Evolutionary conservation across 2,888 invertebrate genomes (phyloP), one percentile per base, ranked within the genome.

Genomic region (Meliscaeva auricollis): DNA sequence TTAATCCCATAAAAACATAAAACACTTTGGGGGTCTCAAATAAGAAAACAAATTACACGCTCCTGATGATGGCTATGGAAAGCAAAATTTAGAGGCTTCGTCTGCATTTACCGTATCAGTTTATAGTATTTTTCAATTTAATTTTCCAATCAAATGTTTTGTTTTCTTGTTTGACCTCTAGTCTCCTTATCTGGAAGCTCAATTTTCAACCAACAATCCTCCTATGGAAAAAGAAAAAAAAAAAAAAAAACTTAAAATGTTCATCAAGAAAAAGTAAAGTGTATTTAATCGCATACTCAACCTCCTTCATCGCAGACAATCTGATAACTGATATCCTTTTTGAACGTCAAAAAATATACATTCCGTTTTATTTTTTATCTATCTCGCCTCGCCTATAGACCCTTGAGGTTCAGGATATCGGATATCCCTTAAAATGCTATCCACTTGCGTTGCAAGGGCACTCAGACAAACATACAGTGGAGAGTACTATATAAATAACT

Each of bases 341-440:
- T 26, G 17, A 32, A 32, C 56, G 17, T 56, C 32, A 56, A 17
- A 26, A 26, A 3, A 26, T 26, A 26, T 26, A 26, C 26, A 26
- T 26, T 56, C n/a, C 11, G n/a, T 32, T 56, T 32, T 54, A 8
- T 15, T 17, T 17, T 3, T 17, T 58, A 20, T 38, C 13, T 38
- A 3, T 38, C 22, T 58, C 38, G 26, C 26, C 20, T 20, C n/a
- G n/a, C n/a, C n/a, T n/a, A n/a, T n/a, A 58, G 17, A 22, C 11
- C 11, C 38, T 38, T 13, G 58, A 38, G 38, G 15, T 38, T 13
- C 35, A 38, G 38, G 15, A 32, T 38, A 58, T 38, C 38, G 58
- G 58, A 58, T 58, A 58, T 58, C 58, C 38, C 35, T 20, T 54
- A 15, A 58, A 58, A 58, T 38, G 38, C 17, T 38, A 4, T 54